Percentiles rank a stretch among this genome's conserved stretches.
These are phyloP conservation scores for Atopsyche davidsoni DNA, from an alignment of 1,140 invertebrate genomes.

Conservation along the genomic window DNA sequence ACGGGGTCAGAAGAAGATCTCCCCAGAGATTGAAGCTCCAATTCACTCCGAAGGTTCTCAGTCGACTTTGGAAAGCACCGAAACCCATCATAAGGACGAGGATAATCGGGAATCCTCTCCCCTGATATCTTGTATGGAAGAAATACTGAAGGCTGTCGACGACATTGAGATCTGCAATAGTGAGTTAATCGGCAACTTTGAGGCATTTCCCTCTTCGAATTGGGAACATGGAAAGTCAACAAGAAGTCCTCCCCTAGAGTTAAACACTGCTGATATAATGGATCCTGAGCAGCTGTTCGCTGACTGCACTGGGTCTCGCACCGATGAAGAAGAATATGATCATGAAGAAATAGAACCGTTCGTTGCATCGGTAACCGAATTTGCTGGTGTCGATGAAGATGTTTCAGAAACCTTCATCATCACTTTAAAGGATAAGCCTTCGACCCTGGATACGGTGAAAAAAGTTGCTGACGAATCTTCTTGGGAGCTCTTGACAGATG, in stretches of 20 bases:
- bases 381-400: neutral
- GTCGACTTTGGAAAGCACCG: too few relatives aligned
- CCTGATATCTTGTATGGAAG: conserved; percentile 9
- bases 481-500: conserved; percentile 25
- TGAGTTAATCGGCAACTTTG: conserved; percentile 11
- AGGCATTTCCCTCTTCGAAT: neutral
- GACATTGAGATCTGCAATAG: conserved; percentile 23
- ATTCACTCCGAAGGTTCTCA: too few relatives aligned
- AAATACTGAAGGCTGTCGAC: conserved; percentile 24
- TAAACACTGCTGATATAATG: too few relatives aligned
- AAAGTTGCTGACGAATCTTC: conserved; percentile 21
- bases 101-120: neutral
- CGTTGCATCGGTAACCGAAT: neutral
- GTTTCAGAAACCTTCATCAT: neutral
- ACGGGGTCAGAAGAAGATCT: too few relatives aligned
- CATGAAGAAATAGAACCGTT: neutral
- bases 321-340: too few relatives aligned
- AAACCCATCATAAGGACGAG: too few relatives aligned
- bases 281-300: too few relatives aligned
- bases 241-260: neutral
- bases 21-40: too few relatives aligned
- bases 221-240: neutral
- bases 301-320: too few relatives aligned
- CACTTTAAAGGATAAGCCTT: neutral
- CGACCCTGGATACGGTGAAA: too few relatives aligned